Evolutionary conservation across 1,140 invertebrate species (phyloP).

Genomic region (Teleopsis dalmanni): DNA sequence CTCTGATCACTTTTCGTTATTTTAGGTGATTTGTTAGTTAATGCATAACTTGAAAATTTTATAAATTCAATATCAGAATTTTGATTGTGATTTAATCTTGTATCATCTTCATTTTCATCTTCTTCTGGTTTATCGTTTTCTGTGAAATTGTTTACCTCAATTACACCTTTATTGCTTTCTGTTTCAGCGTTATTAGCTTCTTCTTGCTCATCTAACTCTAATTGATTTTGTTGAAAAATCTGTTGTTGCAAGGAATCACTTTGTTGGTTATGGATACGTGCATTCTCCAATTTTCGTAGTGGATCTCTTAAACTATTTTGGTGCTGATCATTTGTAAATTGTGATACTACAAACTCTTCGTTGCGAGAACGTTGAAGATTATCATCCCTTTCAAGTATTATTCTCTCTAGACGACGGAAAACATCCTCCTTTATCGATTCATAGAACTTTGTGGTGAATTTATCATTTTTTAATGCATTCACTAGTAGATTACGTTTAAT

Average conservation of each 20-base stretch:
- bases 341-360: too few relatives aligned
- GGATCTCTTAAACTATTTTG: slow-evolving; percentile 36
- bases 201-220: slow-evolving; percentile 1
- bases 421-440: slow-evolving; percentile 59
- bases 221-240: slow-evolving; percentile 4
- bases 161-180: slow-evolving; percentile 11
- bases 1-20: too few relatives aligned
- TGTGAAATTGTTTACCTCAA: slow-evolving; percentile 1
- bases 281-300: slow-evolving; percentile 49
- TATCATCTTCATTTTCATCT: too few relatives aligned
- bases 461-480: slow-evolving; percentile 40
- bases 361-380: neutral
- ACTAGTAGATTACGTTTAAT: slow-evolving; percentile 39
- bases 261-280: slow-evolving; percentile 15
- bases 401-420: slow-evolving; percentile 60
- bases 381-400: slow-evolving; percentile 60
- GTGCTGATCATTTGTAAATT: too few relatives aligned
- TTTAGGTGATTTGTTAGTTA: too few relatives aligned
- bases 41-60: too few relatives aligned
- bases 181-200: slow-evolving; percentile 6
- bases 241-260: slow-evolving; percentile 5
- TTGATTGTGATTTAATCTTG: too few relatives aligned
- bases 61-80: too few relatives aligned
- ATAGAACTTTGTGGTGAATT: slow-evolving; percentile 54
- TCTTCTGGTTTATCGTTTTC: slow-evolving; percentile 30